Evolutionary conservation across 2,888 invertebrate genomes (phyloP), one percentile per base, ranked within the genome.

Genomic region (Ligdia adustata): DNA sequence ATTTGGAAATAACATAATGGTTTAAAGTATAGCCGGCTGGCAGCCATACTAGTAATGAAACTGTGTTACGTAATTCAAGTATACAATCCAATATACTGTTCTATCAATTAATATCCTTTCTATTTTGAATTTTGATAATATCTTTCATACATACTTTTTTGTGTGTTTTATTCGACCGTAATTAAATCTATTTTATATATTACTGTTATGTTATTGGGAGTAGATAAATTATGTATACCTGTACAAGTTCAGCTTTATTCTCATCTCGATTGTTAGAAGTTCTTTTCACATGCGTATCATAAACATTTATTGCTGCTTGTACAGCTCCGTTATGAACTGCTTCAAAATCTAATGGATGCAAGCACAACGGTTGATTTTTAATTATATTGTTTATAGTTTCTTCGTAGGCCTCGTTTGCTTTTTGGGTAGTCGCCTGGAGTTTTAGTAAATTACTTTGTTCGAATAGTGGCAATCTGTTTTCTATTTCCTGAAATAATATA

Each of bases 371-470:
- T n/a, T 42, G 18, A n/a, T 37, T 9, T 9, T 38, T 32, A 15
- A 11, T 32, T n/a, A 38, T 7, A 0, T 20, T 12, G 2, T 20
- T n/a, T 32, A 42, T 20, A 1, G n/a, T 14, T 12, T 37, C 27
- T 27, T 48, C 42, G 9, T 48, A 48, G 2, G 27, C n/a, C 3
- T 48, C 22, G 7, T 26, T 42, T 4, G 42, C 42, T 9, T 38
- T 11, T 1, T 37, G 18, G 3, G 38, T 38, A 2, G 37, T 32
- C 4, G 9, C 32, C 12, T 48, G 48, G 3, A 26, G 27, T 5
- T 42, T 48, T 4, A 32, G 32, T 7, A 38, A 7, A n/a, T 48
- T 48, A 4, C 26, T 48, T 7, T 42, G 41, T 20, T 26, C 27
- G 4, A 13, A 33, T 22, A 32, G 41, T 7, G 32, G 27, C 4